Conservation (phyloP, 53 echinoderm and acorn worm genomes). For the Apostichopus leukothele region DNA sequence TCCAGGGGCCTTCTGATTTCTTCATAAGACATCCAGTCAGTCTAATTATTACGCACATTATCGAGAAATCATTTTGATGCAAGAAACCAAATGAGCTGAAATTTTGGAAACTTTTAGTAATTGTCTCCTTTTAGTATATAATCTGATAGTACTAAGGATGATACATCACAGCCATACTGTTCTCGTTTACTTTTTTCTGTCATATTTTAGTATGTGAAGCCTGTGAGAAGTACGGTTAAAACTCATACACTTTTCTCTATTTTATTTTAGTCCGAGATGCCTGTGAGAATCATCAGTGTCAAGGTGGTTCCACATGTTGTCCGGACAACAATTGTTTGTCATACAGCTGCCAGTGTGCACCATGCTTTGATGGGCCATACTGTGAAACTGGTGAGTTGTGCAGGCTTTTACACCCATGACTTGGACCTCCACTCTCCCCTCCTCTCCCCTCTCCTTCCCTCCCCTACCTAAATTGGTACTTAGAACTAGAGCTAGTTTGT, state of each 20-base stretch:
- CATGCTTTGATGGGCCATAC: conserved; percentile 76
- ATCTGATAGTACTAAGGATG: too few relatives aligned
- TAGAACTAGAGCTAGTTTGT: neutral
- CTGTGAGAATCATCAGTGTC: conserved; percentile 74
- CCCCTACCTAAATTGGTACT: neutral
- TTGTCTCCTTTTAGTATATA: too few relatives aligned
- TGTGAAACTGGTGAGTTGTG: conserved; percentile 73
- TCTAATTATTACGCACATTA: too few relatives aligned
- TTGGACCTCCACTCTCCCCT: too few relatives aligned
- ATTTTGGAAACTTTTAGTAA: neutral
- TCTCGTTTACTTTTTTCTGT: too few relatives aligned
- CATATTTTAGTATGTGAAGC: too few relatives aligned
- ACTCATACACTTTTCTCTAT: neutral
- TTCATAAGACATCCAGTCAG: too few relatives aligned
- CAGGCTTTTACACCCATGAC: too few relatives aligned
- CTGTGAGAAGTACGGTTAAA: neutral
- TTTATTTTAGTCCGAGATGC: conserved; percentile 47
- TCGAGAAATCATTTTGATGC: too few relatives aligned
- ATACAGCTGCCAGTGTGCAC: conserved; percentile 79
- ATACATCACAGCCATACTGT: too few relatives aligned
- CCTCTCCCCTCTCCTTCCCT: neutral
- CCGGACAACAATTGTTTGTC: conserved; percentile 57
- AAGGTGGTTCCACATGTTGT: conserved; percentile 66
- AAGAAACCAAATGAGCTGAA: neutral
- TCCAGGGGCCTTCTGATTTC: too few relatives aligned